A percentile compares a stretch with the other conserved stretches of the same genome.
Evolutionary conservation across 2,113 vertebrate genomes (phyloP).

Genomic region (Pedionomus torquatus): DNA sequence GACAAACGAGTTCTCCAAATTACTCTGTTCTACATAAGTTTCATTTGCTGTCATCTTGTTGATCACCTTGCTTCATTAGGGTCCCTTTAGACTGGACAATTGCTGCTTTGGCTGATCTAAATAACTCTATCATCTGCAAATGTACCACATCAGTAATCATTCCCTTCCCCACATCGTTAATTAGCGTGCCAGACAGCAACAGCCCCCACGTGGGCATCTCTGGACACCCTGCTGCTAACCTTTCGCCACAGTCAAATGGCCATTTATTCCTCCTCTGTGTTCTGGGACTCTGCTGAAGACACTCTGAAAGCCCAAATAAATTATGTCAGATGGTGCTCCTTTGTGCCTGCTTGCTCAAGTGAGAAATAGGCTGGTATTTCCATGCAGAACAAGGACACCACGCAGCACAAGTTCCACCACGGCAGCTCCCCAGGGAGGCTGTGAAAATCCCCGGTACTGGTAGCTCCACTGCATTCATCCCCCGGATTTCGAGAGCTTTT

Average conservation of each 20-base stretch:
- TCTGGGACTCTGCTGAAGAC: not conserved
- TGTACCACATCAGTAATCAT: not conserved
- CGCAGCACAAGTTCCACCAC: not conserved
- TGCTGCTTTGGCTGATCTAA: not conserved
- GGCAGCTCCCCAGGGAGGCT: not conserved
- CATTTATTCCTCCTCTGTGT: not conserved
- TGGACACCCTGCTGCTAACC: not conserved
- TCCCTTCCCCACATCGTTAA: not conserved
- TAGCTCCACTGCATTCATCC: not conserved
- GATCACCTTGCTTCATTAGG: not conserved
- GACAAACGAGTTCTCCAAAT: not conserved
- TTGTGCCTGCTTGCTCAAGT: not conserved
- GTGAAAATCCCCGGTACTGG: not conserved
- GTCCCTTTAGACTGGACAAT: not conserved
- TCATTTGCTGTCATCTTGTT: not conserved
- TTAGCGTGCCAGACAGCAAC: not conserved
- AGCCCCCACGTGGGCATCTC: not conserved
- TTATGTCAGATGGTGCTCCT: not conserved
- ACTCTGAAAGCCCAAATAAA: not conserved
- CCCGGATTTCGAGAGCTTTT: not conserved
- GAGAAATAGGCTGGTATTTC: not conserved
- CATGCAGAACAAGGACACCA: fast-evolving
- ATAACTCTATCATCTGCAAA: not conserved
- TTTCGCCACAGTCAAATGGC: not conserved
- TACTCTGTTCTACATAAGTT: not conserved